Percentiles rank a stretch among this genome's conserved stretches.
Evolutionary conservation across 23 tunicate genomes (phyloP).

Genomic region (Styela plicata): DNA sequence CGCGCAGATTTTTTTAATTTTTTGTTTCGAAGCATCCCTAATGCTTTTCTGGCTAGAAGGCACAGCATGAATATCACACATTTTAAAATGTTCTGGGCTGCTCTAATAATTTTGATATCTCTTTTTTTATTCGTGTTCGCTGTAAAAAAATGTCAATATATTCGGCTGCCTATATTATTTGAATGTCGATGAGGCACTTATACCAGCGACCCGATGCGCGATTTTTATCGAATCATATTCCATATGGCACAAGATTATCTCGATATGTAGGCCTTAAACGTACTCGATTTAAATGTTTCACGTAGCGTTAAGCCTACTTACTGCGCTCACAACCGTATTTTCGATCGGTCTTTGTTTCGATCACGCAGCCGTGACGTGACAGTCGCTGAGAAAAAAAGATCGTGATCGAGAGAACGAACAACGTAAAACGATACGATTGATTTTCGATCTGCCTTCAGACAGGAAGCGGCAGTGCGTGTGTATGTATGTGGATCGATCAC

Average conservation of each 20-base stretch:
- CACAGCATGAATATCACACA: too few relatives aligned
- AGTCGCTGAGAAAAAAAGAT: constrained; percentile 11
- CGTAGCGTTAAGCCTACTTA: not conserved
- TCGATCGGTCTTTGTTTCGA: not conserved
- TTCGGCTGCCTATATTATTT: too few relatives aligned
- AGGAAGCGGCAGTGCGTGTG: not conserved
- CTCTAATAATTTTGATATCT: too few relatives aligned
- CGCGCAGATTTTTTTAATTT: too few relatives aligned
- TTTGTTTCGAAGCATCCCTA: too few relatives aligned
- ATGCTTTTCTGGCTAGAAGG: too few relatives aligned
- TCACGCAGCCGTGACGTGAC: constrained; percentile 6
- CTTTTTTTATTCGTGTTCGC: too few relatives aligned
- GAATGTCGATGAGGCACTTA: too few relatives aligned
- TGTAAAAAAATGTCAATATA: too few relatives aligned
- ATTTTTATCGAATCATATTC: not conserved
- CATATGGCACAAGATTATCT: not conserved
- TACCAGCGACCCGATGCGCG: not conserved
- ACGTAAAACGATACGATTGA: constrained; percentile 27
- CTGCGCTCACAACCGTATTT: not conserved
- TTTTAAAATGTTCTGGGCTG: too few relatives aligned
- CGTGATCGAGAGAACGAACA: constrained; percentile 15
- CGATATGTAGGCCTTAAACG: not conserved
- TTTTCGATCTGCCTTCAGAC: constrained; percentile 27
- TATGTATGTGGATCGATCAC: not conserved
- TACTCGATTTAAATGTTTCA: not conserved